Percentiles rank a stretch among this genome's conserved stretches.
Conservation (phyloP, 2,797 vertebrate genomes). For the Sandelia bainsii region DNA sequence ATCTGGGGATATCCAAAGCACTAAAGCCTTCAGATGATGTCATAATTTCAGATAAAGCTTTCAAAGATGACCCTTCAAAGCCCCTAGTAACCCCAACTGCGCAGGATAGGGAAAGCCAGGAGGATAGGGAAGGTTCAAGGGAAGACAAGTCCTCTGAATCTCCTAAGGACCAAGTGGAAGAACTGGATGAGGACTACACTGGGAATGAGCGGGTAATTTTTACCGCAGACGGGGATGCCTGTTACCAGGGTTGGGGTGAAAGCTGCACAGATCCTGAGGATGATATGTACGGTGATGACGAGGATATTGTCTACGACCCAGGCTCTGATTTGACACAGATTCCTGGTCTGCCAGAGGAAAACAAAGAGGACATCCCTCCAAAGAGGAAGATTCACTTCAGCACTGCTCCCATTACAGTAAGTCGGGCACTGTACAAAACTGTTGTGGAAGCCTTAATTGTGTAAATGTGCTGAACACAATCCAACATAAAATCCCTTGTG, state of each 20-base stretch:
- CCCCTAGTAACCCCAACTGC: slow-evolving; percentile 25
- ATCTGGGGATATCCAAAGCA: slow-evolving; percentile 55
- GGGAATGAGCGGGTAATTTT: slow-evolving; percentile 92
- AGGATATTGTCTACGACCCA: slow-evolving; percentile 91
- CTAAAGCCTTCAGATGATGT: slow-evolving; percentile 59
- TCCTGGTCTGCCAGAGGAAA: slow-evolving; percentile 91
- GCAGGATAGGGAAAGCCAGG: slow-evolving; percentile 44
- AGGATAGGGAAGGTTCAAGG: slow-evolving; percentile 56
- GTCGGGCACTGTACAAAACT: slow-evolving; percentile 52
- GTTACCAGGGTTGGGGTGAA: slow-evolving; percentile 95
- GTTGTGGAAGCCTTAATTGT: slow-evolving; percentile 42
- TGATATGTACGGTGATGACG: slow-evolving; percentile 91
- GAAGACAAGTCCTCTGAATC: slow-evolving; percentile 58
- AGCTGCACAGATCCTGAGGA: slow-evolving; percentile 93
- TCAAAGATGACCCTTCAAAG: slow-evolving; percentile 57
- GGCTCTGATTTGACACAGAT: slow-evolving; percentile 93
- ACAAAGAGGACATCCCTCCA: slow-evolving; percentile 91
- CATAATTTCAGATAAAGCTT: slow-evolving; percentile 48
- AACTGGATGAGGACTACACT: slow-evolving; percentile 86
- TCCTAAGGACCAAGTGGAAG: slow-evolving; percentile 77
- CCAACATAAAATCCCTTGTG: slow-evolving; percentile 52
- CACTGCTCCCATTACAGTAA: slow-evolving; percentile 94
- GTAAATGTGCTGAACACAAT: slow-evolving; percentile 51
- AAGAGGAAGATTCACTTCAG: slow-evolving; percentile 96
- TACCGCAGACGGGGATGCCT: slow-evolving; percentile 86